A percentile compares a stretch with the other conserved stretches of the same genome.
phyloP scores from a whole-genome alignment of 2,888 invertebrate genomes.

The Eristalinus aeneus region DNA sequence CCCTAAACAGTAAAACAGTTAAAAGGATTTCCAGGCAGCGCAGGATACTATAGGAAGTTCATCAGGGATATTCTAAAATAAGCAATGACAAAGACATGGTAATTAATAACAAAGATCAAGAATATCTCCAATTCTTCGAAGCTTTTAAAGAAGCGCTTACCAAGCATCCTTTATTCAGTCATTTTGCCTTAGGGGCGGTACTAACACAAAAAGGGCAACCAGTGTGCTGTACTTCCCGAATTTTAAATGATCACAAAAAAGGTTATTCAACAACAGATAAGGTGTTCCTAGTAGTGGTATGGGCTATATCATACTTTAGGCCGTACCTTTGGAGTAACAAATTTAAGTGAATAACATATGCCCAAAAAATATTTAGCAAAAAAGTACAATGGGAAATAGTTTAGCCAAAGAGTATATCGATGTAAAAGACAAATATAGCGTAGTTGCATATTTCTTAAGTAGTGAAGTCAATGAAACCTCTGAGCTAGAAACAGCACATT shows the following conservation, averaged over 20 bases:
- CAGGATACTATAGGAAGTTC: not conserved
- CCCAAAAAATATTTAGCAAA: not conserved
- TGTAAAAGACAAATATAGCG: not conserved
- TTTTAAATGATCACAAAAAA: conserved; percentile 59
- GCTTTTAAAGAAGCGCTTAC: conserved; percentile 21
- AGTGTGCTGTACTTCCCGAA: conserved; percentile 62
- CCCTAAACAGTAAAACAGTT: not conserved
- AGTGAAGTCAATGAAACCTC: not conserved
- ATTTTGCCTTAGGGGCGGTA: not conserved
- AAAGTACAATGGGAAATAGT: not conserved
- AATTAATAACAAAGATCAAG: conserved; percentile 36
- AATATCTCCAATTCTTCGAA: conserved; percentile 28
- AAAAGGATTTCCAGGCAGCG: conserved; percentile 5
- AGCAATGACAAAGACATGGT: conserved; percentile 28
- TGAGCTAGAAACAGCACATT: not conserved
- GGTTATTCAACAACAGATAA: conserved; percentile 61
- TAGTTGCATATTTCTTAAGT: not conserved
- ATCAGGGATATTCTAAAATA: conserved; percentile 17
- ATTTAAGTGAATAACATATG: not conserved
- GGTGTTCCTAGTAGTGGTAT: not conserved
- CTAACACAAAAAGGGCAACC: conserved; percentile 50
- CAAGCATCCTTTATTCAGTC: conserved; percentile 30
- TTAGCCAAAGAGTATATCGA: not conserved
- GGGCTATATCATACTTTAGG: not conserved
- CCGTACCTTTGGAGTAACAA: not conserved